These are phyloP conservation scores for Meliscaeva auricollis DNA, from an alignment of 2,888 invertebrate species.

Conservation along the genomic window DNA sequence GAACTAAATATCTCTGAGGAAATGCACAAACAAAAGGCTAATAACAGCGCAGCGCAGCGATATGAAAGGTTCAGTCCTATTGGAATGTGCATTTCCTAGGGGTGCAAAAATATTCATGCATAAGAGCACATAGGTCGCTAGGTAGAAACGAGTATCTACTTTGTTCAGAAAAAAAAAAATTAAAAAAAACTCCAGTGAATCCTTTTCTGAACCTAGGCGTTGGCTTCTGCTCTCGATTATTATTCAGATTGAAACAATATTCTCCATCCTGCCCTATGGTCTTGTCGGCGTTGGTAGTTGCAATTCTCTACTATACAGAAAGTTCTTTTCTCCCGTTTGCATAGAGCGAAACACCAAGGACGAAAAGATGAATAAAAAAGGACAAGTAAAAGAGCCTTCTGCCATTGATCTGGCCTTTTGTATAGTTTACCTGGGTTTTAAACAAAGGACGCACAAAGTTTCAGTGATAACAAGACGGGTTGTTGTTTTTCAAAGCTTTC, in stretches of 20 bases:
- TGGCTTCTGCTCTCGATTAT: slow-evolving; percentile 69
- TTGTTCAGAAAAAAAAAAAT: background rate
- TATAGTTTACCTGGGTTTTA: slow-evolving; percentile 50
- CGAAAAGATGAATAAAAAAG: slow-evolving; percentile 48
- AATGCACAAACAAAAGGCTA: slow-evolving; percentile 23
- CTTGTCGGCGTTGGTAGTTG: slow-evolving; percentile 54
- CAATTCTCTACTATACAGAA: slow-evolving; percentile 45
- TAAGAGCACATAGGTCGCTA: background rate
- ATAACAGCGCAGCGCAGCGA: slow-evolving; percentile 5
- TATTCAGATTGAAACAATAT: slow-evolving; percentile 60
- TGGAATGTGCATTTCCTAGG: background rate
- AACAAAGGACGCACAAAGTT: slow-evolving; percentile 57
- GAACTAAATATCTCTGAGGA: background rate
- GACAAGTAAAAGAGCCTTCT: slow-evolving; percentile 44
- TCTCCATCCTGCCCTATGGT: slow-evolving; percentile 65
- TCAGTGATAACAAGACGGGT: slow-evolving; percentile 49
- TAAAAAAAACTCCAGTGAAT: slow-evolving; percentile 56
- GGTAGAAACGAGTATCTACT: background rate
- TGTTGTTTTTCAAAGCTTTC: slow-evolving; percentile 43
- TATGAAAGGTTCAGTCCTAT: slow-evolving; percentile 17
- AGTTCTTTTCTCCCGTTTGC: slow-evolving; percentile 23
- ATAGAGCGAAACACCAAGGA: slow-evolving; percentile 38
- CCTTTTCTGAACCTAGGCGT: slow-evolving; percentile 69
- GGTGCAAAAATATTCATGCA: background rate
- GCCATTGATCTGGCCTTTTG: slow-evolving; percentile 63